These are phyloP conservation scores for Neuroterus valhalla DNA, from an alignment of 1,140 invertebrate genomes.

Conservation along the genomic window DNA sequence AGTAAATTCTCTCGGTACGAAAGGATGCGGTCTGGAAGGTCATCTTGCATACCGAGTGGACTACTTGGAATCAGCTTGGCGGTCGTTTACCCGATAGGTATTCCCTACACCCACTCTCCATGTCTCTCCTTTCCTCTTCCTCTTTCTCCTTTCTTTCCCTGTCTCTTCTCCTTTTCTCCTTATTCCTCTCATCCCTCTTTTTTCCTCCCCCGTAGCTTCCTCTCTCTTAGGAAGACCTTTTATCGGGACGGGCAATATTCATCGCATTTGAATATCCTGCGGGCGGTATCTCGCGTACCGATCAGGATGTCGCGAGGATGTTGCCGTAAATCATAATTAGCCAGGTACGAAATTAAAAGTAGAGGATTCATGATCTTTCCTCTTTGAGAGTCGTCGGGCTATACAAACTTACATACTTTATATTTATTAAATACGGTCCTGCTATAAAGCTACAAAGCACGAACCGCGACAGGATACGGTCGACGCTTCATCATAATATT, in stretches of 20 bases:
- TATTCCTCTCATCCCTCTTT: conserved; percentile 49
- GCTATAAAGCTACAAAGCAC: conserved; percentile 42
- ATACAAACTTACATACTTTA: neutral
- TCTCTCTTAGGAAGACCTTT: conserved; percentile 57
- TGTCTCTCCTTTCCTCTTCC: conserved; percentile 31
- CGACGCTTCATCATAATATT: conserved; percentile 58
- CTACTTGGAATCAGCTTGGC: conserved; percentile 55
- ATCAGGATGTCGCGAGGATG: conserved; percentile 70
- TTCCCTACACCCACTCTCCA: conserved; percentile 52
- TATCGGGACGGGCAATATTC: conserved; percentile 69
- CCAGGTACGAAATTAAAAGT: conserved; percentile 66
- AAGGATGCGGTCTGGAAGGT: conserved; percentile 52
- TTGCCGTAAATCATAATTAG: conserved; percentile 74
- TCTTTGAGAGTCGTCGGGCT: conserved; percentile 32
- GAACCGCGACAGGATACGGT: conserved; percentile 39
- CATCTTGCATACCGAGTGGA: conserved; percentile 63
- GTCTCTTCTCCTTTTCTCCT: conserved; percentile 34
- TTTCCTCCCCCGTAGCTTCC: conserved; percentile 31
- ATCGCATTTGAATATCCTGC: conserved; percentile 72
- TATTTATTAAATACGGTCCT: neutral
- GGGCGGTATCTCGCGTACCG: conserved; percentile 67
- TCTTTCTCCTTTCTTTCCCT: conserved; percentile 32
- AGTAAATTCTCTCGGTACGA: conserved; percentile 34
- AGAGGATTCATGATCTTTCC: conserved; percentile 48
- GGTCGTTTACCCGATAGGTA: conserved; percentile 52